Base-by-base conservation (phyloP, 2,888 invertebrate genomes). In the Stenurella melanura region DNA sequence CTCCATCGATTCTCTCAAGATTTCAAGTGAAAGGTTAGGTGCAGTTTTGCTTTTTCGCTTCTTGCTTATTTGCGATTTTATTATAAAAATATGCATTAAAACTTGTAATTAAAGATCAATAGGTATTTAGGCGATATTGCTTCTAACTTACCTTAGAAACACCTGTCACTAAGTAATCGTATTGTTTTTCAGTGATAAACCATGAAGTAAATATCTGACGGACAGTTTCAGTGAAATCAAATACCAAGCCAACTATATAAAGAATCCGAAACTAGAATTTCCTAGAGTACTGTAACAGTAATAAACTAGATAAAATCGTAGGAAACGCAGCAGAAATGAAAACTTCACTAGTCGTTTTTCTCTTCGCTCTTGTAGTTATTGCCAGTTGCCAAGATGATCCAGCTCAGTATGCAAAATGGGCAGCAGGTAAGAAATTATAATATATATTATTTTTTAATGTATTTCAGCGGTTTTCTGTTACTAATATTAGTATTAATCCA, bases 231-330 rank as follows among this genome's bases (percentile, higher is more conserved):
- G 12, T 50, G 4, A 6, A 4, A 50, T n/a, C n/a, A 50, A 50
- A 50, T 7, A 50, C 50, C 58, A 50, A 15, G 17, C 42, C 60
- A 70, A 30, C 58, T 70, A 70, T 70, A 70, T 70, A 70, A 70
- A 58, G 60, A 34, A 42, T 38, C 30, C 5, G 21, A 21, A 60
- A 30, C 21, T 18, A 42, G 60, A 38, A 11, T 19, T 21, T 42
- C 15, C 17, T 15, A 17, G 21, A 60, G 18, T 34, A 21, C 9
- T 60, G 15, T 5, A 38, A 19, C 18, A 9, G 18, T 70, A 7
- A 0, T n/a, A n/a, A 50, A 50, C 50, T 50, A 71, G 15, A 18
- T 38, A 58, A 19, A 17, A 34, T n/a, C n/a, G 19, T 42, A 6
- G 17, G 5, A 42, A 26, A 12, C 12, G 1, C n/a, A 26, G 12